A percentile compares a stretch with the other conserved stretches of the same genome.
Evolutionary conservation across 1,140 invertebrate species (phyloP).

Genomic region (Aplysia californica): DNA sequence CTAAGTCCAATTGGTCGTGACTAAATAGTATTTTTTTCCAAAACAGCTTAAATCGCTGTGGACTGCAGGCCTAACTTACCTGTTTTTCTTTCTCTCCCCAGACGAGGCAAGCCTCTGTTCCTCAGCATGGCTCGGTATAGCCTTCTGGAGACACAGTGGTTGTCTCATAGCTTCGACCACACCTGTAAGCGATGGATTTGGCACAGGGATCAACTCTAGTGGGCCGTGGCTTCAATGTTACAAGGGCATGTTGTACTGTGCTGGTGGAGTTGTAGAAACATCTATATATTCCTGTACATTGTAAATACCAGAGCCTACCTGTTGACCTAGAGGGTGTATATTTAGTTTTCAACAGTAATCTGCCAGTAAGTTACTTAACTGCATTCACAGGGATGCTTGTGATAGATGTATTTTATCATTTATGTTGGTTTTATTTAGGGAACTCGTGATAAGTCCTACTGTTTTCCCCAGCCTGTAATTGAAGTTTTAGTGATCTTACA

Average conservation of each 20-base stretch:
- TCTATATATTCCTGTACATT: not conserved
- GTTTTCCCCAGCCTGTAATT: too few species aligned
- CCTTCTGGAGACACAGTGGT: slow-evolving; percentile 93
- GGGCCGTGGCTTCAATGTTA: too few species aligned
- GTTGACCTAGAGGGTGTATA: not conserved
- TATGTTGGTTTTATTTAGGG: too few species aligned
- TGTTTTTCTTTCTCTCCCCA: not conserved
- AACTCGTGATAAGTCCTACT: too few species aligned
- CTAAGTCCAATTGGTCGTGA: too few species aligned
- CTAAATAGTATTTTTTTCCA: too few species aligned
- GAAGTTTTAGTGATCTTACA: too few species aligned
- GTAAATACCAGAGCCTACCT: not conserved
- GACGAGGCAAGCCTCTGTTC: slow-evolving; percentile 26
- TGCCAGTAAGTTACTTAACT: not conserved
- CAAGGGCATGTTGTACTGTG: too few species aligned
- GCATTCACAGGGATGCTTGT: not conserved
- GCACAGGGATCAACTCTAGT: slow-evolving; percentile 82
- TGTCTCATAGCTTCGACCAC: slow-evolving; percentile 93
- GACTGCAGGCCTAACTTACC: too few species aligned
- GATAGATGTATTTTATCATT: too few species aligned
- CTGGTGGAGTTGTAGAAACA: not conserved
- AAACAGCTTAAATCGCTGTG: too few species aligned
- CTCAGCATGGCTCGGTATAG: slow-evolving; percentile 75
- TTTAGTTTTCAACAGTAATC: not conserved
- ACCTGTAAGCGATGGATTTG: slow-evolving; percentile 92